A percentile compares a stretch with the other conserved stretches of the same genome.
These are phyloP conservation scores for Columba janthina DNA, from an alignment of 2,113 vertebrate species.

Conservation along the genomic window DNA sequence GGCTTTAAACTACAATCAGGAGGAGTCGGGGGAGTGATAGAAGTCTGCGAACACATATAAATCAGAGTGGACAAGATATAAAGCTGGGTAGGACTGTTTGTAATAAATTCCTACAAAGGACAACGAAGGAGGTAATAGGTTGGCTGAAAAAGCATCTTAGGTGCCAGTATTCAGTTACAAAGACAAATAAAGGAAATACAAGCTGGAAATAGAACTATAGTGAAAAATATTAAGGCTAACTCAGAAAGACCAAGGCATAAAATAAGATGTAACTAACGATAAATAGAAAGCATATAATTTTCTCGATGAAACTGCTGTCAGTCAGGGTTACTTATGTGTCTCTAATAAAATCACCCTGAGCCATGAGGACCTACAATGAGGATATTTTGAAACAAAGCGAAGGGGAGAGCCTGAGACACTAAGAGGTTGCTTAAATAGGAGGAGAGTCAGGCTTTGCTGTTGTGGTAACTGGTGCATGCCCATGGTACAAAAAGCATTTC, in stretches of 20 bases:
- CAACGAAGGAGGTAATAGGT: not conserved
- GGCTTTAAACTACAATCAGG: not conserved
- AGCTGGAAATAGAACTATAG: not conserved
- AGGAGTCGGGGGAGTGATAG: not conserved
- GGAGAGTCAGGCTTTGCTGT: not conserved
- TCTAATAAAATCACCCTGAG: not conserved
- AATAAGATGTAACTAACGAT: not conserved
- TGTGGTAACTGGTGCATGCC: not conserved
- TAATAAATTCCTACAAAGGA: not conserved
- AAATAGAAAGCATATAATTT: not conserved
- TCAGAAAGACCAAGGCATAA: not conserved
- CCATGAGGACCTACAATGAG: not conserved
- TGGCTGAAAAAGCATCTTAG: not conserved
- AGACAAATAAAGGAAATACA: not conserved
- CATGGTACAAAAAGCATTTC: not conserved
- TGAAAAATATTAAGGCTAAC: not conserved
- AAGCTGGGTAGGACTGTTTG: not conserved
- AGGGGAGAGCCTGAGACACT: not conserved
- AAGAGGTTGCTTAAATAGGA: not conserved
- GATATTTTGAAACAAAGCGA: not conserved
- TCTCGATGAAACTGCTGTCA: not conserved
- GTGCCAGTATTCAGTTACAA: not conserved
- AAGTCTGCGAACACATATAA: not conserved
- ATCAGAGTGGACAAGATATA: not conserved
- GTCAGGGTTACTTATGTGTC: not conserved